A percentile compares a stretch with the other conserved stretches of the same genome.
Conservation (phyloP, 2,113 vertebrate genomes). For the Callopanchax toddi region DNA sequence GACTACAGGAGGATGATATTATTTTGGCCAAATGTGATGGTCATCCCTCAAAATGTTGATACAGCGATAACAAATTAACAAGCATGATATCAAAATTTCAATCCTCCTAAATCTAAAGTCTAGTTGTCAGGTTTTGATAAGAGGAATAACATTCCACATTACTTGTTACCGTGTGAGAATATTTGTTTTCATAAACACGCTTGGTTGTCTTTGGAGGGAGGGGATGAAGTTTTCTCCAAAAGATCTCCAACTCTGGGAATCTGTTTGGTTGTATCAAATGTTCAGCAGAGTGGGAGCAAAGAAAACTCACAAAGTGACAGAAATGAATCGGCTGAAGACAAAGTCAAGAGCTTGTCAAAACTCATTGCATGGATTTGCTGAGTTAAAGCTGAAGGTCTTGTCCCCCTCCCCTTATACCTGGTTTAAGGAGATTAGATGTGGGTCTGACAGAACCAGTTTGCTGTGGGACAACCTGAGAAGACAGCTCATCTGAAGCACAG, state of each 20-base stretch:
- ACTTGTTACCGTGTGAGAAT: slow-evolving; percentile 12
- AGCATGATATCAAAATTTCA: slow-evolving; percentile 5
- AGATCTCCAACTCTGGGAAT: neutral
- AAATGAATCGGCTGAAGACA: slow-evolving; percentile 11
- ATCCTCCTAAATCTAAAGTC: slow-evolving; percentile 14
- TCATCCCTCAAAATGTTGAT: slow-evolving; percentile 50
- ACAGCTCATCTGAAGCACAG: slow-evolving; percentile 34
- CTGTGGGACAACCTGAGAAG: slow-evolving; percentile 38
- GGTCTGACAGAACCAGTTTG: slow-evolving; percentile 31
- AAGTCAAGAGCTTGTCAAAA: slow-evolving; percentile 57
- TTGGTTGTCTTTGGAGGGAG: slow-evolving; percentile 15
- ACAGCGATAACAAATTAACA: slow-evolving; percentile 31
- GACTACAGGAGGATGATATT: slow-evolving; percentile 11
- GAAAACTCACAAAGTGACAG: neutral
- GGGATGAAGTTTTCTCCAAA: slow-evolving; percentile 5
- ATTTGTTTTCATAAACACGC: slow-evolving; percentile 25
- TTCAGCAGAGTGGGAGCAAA: slow-evolving; percentile 26
- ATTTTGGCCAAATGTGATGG: slow-evolving; percentile 31
- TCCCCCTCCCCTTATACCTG: slow-evolving; percentile 12
- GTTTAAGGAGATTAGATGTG: slow-evolving; percentile 67
- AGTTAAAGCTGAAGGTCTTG: slow-evolving; percentile 46
- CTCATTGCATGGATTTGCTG: slow-evolving; percentile 58
- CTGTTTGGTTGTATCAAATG: slow-evolving; percentile 9
- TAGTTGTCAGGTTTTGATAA: slow-evolving; percentile 10
- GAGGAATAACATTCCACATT: neutral